Conservation (phyloP, 2,113 vertebrate species). For the Rhabdomys dilectus region DNA sequence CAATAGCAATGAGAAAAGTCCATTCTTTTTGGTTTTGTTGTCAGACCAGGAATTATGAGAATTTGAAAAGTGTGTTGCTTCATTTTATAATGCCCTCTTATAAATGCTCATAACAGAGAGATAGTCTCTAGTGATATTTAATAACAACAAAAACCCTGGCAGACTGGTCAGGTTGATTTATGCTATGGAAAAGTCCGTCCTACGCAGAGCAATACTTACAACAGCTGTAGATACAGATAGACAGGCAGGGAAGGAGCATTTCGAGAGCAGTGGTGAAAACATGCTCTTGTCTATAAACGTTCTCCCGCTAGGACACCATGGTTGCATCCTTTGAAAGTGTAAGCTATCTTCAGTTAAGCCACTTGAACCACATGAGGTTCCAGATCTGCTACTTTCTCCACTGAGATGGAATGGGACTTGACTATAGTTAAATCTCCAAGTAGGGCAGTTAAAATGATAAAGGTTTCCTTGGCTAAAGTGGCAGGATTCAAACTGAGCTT, state of each 20-base stretch:
- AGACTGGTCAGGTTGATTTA: not conserved
- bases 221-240: not conserved
- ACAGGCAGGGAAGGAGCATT: not conserved
- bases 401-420: constrained; percentile 19
- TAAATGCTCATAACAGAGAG: not conserved
- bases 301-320: constrained; percentile 2
- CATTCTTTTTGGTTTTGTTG: not conserved
- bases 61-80: not conserved
- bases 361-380: constrained; percentile 17
- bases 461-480: constrained; percentile 64
- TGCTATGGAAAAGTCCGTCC: not conserved
- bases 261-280: not conserved
- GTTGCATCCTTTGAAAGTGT: not conserved
- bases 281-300: not conserved
- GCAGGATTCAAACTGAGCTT: constrained; percentile 66
- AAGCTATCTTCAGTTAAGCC: constrained; percentile 58
- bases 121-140: not conserved
- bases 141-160: not conserved
- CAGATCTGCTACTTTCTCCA: constrained; percentile 50
- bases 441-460: constrained; percentile 67
- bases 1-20: not conserved
- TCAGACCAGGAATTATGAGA: not conserved
- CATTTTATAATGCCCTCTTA: not conserved
- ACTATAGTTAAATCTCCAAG: constrained; percentile 47
- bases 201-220: not conserved